Conservation (phyloP, 2,113 vertebrate species). For the Salvelinus alpinus region DNA sequence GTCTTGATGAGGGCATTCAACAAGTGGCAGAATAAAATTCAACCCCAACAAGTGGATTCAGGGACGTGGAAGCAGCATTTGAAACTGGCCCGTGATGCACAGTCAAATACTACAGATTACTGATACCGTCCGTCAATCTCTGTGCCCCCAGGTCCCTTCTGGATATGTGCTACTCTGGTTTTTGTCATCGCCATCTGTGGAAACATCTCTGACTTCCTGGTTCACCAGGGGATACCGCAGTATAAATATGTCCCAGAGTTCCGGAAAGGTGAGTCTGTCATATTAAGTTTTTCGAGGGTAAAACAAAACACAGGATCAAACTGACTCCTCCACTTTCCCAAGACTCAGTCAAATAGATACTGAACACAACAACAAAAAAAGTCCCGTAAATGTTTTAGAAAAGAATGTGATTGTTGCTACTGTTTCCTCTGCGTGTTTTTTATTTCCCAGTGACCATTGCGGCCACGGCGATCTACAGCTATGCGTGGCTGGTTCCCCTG, state of each 20-base stretch:
- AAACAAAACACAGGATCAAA: not conserved
- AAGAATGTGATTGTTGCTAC: not conserved
- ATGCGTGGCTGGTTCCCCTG: constrained; percentile 92
- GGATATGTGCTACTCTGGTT: constrained; percentile 96
- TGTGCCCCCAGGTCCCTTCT: constrained; percentile 86
- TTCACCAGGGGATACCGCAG: constrained; percentile 73
- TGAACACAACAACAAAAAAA: not conserved
- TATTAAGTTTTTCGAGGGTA: not conserved
- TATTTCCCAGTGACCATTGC: constrained; percentile 89
- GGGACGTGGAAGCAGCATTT: too few species aligned
- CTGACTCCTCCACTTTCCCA: too few species aligned
- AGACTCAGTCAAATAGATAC: too few species aligned
- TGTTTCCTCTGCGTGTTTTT: not conserved
- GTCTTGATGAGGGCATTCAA: too few species aligned
- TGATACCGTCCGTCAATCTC: not conserved
- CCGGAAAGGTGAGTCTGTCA: constrained; percentile 82
- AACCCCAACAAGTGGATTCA: too few species aligned
- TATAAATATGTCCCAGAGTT: constrained; percentile 92
- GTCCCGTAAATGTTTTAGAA: not conserved
- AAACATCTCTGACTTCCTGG: constrained; percentile 90
- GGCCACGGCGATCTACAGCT: constrained; percentile 90
- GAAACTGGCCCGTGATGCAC: too few species aligned
- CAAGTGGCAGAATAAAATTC: too few species aligned
- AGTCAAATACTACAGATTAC: not conserved
- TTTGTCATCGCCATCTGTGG: constrained; percentile 95